These are phyloP conservation scores for Ochropleura leucogaster DNA, from an alignment of 2,888 invertebrate genomes.

Conservation along the genomic window DNA sequence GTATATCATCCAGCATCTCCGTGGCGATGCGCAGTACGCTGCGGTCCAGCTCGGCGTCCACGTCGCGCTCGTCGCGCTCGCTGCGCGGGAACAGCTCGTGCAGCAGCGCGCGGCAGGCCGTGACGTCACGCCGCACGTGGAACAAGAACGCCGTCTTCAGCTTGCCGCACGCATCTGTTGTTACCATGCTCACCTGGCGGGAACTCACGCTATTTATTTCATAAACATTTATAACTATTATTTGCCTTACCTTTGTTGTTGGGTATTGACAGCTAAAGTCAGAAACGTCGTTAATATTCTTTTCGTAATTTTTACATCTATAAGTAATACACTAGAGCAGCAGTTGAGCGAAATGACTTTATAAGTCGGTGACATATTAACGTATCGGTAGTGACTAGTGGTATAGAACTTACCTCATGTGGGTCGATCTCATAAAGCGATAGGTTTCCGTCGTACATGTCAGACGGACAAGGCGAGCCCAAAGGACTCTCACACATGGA, in stretches of 20 bases:
- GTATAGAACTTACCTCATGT: conserved; percentile 86
- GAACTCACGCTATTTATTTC: conserved; percentile 37
- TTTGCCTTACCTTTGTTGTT: neutral
- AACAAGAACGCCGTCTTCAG: conserved; percentile 95
- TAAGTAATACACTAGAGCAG: no score
- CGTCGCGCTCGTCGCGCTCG: conserved; percentile 76
- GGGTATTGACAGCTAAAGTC: neutral
- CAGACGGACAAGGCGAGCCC: conserved; percentile 85
- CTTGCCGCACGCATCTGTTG: conserved; percentile 82
- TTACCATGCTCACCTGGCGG: conserved; percentile 77
- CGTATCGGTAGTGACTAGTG: neutral
- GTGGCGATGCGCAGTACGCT: conserved; percentile 91
- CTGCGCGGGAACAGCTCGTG: conserved; percentile 78
- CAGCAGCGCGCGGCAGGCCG: conserved; percentile 71
- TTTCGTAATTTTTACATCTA: no score
- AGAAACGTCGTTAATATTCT: neutral
- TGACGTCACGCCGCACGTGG: conserved; percentile 91
- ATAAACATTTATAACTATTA: neutral
- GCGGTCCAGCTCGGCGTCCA: conserved; percentile 82
- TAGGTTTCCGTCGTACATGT: conserved; percentile 90
- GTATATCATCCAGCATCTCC: conserved; percentile 96
- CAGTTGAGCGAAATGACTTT: neutral
- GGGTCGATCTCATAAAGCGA: conserved; percentile 93
- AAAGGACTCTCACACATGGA: conserved; percentile 82
- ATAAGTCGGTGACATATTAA: neutral